A percentile compares a stretch with the other conserved stretches of the same genome.
Conservation (phyloP, 2,113 vertebrate genomes). For the Romanogobio albipinnatus region DNA sequence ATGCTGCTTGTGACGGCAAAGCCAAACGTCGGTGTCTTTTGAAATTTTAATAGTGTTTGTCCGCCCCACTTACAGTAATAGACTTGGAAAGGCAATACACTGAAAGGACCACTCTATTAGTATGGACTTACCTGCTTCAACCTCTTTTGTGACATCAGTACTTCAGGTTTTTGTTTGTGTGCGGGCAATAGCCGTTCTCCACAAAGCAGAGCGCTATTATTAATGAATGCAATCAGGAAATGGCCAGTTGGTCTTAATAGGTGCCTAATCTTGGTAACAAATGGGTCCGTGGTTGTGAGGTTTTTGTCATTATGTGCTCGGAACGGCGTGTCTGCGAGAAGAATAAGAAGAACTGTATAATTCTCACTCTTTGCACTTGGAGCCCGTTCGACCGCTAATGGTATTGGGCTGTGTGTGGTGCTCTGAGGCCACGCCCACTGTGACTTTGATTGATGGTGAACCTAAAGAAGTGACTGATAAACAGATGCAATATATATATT, state of each 20-base stretch:
- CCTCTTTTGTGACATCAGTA: slow-evolving; percentile 17
- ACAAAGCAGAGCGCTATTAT: slow-evolving; percentile 45
- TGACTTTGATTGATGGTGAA: slow-evolving; percentile 19
- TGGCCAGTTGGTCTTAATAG: slow-evolving; percentile 60
- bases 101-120: slow-evolving; percentile 15
- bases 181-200: slow-evolving; percentile 39
- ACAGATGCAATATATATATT: slow-evolving; percentile 11
- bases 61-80: slow-evolving; percentile 36
- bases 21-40: slow-evolving; percentile 12
- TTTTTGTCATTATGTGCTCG: slow-evolving; percentile 31
- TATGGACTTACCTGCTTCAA: neutral
- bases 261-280: slow-evolving; percentile 59
- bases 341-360: slow-evolving; percentile 40
- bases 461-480: neutral
- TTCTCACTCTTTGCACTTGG: slow-evolving; percentile 49
- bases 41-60: slow-evolving; percentile 26
- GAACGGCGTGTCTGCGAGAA: slow-evolving; percentile 33
- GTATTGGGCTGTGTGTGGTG: slow-evolving; percentile 47
- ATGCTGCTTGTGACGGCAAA: slow-evolving; percentile 5
- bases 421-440: slow-evolving; percentile 17
- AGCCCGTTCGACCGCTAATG: slow-evolving; percentile 54
- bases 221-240: slow-evolving; percentile 62
- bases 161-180: slow-evolving; percentile 30
- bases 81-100: slow-evolving; percentile 29
- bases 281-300: slow-evolving; percentile 25